These are phyloP conservation scores for Orchesella flavescens DNA, from an alignment of 2,888 invertebrate genomes.

Conservation along the genomic window DNA sequence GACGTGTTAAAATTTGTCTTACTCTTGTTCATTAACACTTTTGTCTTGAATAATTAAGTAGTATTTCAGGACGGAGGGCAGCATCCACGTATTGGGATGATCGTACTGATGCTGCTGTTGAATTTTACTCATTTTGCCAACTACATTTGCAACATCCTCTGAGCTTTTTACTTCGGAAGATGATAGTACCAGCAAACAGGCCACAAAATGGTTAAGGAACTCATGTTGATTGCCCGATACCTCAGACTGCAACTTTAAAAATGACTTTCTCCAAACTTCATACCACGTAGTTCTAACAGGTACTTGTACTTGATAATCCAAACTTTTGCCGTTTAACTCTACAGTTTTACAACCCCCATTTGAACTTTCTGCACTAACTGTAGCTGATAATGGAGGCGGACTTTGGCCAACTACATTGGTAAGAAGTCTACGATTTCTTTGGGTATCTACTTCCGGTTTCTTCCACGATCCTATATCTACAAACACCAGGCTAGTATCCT, in stretches of 20 bases:
- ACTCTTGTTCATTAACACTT: conserved; percentile 77
- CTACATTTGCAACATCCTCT: conserved; percentile 78
- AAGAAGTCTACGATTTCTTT: conserved; percentile 63
- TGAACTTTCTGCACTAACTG: not conserved
- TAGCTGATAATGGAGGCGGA: conserved; percentile 56
- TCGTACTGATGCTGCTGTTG: conserved; percentile 86
- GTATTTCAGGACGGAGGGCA: conserved; percentile 86
- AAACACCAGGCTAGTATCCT: conserved; percentile 61
- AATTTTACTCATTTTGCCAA: conserved; percentile 77
- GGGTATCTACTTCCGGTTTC: conserved; percentile 63
- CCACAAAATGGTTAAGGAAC: conserved; percentile 91
- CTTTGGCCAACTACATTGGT: conserved; percentile 55
- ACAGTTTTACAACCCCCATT: conserved; percentile 29
- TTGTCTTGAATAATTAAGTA: conserved; percentile 93
- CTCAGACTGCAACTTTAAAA: conserved; percentile 84
- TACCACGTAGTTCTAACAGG: conserved; percentile 93
- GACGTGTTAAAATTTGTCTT: not conserved
- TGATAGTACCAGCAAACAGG: conserved; percentile 81
- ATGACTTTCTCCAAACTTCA: conserved; percentile 94
- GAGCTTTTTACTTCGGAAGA: conserved; percentile 62
- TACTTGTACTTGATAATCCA: conserved; percentile 79
- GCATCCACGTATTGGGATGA: conserved; percentile 79
- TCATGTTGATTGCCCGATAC: conserved; percentile 91
- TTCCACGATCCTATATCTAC: conserved; percentile 72
- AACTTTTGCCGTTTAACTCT: conserved; percentile 35